phyloP scores from a whole-genome alignment of 2,113 vertebrate species.

The Carassius auratus region DNA sequence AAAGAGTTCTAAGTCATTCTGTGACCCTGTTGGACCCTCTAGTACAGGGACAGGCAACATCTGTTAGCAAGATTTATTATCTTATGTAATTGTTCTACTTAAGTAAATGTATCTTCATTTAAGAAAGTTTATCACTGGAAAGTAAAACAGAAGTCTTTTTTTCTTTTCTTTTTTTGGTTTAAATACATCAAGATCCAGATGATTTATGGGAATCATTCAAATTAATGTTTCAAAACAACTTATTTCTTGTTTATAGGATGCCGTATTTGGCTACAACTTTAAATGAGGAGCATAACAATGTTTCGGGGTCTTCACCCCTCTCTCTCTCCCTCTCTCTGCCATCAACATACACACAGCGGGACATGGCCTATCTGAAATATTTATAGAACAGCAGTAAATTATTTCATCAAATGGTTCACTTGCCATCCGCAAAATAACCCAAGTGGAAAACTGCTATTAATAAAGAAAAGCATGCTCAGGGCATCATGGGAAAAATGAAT shows the following conservation, averaged over 20 bases:
- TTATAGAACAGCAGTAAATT: slow-evolving; percentile 18
- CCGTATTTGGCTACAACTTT: not conserved
- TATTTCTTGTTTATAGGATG: not conserved
- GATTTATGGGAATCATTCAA: not conserved
- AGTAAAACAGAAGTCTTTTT: no score
- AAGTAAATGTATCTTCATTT: not conserved
- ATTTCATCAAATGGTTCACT: slow-evolving; percentile 15
- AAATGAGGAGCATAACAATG: not conserved
- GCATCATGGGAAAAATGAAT: slow-evolving; percentile 47
- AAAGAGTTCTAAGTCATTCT: not conserved
- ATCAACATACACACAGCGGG: not conserved
- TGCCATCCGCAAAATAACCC: slow-evolving; percentile 36
- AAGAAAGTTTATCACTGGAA: not conserved
- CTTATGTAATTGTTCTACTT: no score
- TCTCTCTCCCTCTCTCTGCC: not conserved
- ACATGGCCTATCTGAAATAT: slow-evolving; percentile 18
- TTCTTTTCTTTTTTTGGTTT: no score
- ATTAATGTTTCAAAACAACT: not conserved
- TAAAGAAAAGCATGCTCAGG: slow-evolving; percentile 39
- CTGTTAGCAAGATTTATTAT: no score
- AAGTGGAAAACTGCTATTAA: slow-evolving; percentile 37
- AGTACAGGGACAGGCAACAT: not conserved
- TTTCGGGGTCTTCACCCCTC: not conserved
- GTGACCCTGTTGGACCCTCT: not conserved
- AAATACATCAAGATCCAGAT: not conserved